Conservation (phyloP, 2,113 vertebrate genomes). For the Accipiter virgatus region DNA sequence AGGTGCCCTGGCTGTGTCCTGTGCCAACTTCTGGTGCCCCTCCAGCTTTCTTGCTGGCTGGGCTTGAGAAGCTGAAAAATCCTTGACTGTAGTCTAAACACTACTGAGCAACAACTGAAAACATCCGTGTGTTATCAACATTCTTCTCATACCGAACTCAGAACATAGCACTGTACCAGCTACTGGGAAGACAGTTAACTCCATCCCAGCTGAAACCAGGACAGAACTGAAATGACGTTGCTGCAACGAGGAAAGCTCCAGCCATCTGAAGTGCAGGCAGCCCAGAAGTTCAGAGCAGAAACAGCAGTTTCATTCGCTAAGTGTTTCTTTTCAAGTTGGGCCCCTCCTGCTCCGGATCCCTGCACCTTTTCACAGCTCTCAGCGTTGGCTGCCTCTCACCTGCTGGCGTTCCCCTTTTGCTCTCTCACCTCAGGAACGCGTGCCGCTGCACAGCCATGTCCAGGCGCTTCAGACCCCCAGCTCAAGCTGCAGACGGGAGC, state of each 20-base stretch:
- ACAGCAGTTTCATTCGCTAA: not conserved
- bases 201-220: no score
- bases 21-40: no score
- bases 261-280: not conserved
- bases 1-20: no score
- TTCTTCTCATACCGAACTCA: no score
- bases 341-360: not conserved
- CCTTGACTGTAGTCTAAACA: no score
- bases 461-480: not conserved
- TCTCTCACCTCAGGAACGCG: not conserved
- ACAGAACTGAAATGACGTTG: not conserved
- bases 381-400: accelerated
- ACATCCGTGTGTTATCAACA: no score
- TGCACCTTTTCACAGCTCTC: not conserved
- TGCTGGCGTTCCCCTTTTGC: not conserved
- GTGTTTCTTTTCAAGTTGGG: not conserved
- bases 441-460: not conserved
- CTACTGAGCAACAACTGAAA: no score
- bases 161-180: no score
- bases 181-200: no score
- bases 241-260: not conserved
- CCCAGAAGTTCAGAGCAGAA: not conserved
- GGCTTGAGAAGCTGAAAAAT: no score
- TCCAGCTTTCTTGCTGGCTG: no score
- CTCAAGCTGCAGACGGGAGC: not conserved